Evolutionary conservation across 92 coral and sea anemone species (phyloP).

Genomic region (Palythoa grandiflora): DNA sequence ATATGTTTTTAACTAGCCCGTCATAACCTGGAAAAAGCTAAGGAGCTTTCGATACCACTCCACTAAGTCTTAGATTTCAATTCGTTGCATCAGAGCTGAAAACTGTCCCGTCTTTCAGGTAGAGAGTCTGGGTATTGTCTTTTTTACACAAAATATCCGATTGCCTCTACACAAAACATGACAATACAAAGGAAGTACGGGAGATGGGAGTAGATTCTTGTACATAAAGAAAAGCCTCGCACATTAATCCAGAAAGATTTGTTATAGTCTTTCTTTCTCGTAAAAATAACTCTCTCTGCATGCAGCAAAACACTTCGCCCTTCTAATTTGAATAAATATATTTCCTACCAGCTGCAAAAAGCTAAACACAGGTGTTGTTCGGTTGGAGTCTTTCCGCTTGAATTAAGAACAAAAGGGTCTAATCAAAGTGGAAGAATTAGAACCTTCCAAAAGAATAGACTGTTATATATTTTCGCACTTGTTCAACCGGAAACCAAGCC

Average conservation of each 20-base stretch:
- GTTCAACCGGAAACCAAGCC: constrained; percentile 36
- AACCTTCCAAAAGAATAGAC: not conserved
- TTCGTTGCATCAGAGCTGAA: too few relatives aligned
- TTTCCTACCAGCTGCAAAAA: constrained; percentile 31
- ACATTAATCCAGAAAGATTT: not conserved
- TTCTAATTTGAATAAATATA: not conserved
- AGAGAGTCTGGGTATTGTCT: not conserved
- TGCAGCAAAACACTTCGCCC: not conserved
- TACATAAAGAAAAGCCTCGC: not conserved
- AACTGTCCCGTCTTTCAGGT: too few relatives aligned
- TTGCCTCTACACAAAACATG: not conserved
- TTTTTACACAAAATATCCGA: not conserved
- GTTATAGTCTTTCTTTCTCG: not conserved
- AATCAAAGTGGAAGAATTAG: not conserved
- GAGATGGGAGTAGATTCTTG: not conserved
- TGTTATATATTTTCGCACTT: constrained; percentile 27
- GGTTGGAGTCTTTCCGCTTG: constrained; percentile 30
- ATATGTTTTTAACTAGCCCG: too few relatives aligned
- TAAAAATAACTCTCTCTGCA: not conserved
- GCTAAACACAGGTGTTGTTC: constrained; percentile 32
- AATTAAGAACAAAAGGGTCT: constrained; percentile 25
- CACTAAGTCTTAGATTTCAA: too few relatives aligned
- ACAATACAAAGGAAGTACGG: not conserved
- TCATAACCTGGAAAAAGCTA: too few relatives aligned
- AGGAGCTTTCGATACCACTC: too few relatives aligned